These are phyloP conservation scores for Ischnus inquisitorius DNA, from an alignment of 2,888 invertebrate genomes.

Conservation along the genomic window DNA sequence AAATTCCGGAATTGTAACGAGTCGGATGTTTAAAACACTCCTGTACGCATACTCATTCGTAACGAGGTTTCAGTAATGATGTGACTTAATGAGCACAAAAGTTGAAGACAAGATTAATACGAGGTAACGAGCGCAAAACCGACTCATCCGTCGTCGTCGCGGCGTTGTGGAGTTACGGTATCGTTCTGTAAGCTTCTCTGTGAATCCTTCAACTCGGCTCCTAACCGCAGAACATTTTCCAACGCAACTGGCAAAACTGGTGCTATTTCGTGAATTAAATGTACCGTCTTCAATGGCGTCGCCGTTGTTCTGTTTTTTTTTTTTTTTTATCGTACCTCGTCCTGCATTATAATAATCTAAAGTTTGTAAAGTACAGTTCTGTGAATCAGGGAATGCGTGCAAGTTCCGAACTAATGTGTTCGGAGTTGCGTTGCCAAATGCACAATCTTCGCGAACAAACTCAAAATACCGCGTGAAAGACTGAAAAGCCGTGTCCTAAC, in stretches of 20 bases:
- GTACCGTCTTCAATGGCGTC: neutral
- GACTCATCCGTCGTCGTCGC: neutral
- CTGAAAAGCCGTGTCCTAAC: neutral
- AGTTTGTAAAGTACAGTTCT: neutral
- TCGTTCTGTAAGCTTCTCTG: neutral
- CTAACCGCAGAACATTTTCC: neutral
- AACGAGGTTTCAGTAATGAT: constrained; percentile 17
- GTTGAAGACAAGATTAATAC: constrained; percentile 19
- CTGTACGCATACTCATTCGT: neutral
- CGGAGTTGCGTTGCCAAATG: too few relatives aligned
- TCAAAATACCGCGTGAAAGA: neutral
- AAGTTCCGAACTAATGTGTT: too few relatives aligned
- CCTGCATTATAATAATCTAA: neutral
- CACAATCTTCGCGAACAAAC: too few relatives aligned
- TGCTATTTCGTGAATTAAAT: neutral
- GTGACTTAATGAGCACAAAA: constrained; percentile 45
- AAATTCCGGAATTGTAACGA: too few relatives aligned
- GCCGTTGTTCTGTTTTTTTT: neutral
- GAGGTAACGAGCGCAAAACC: constrained; percentile 9
- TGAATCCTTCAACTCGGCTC: neutral
- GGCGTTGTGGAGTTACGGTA: neutral
- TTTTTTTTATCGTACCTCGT: neutral
- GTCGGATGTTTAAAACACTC: neutral
- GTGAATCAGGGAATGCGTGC: too few relatives aligned
- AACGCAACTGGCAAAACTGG: neutral